Base-by-base conservation (phyloP, 2,888 invertebrate genomes). In the Phyllotreta striolata region DNA sequence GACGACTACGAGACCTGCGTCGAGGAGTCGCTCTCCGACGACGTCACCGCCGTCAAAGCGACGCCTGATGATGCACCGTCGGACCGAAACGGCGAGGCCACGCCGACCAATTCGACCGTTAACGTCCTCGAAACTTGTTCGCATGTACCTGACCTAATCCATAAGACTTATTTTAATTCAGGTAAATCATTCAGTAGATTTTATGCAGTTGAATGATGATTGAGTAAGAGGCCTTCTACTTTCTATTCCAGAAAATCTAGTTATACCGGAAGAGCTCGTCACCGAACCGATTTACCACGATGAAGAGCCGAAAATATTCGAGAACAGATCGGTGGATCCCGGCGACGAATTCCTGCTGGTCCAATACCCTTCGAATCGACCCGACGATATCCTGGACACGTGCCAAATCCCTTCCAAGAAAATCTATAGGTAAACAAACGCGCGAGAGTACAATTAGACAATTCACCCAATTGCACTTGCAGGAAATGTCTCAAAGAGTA, bases 1-100 rank as follows among this genome's bases (percentile, higher is more conserved):
- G 81, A 82, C 60, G 87, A 85, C 60, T 87, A 87, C 77, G 88
- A 87, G 79, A 87, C 88, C 3, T 87, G 87, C 77, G 78, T 87
- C 63, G 87, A 87, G 67, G 88, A 87, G 63, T 86, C 87, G 60
- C 83, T 86, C 46, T 81, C 84, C 41, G 80, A 80, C 10, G 80
- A 80, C 10, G 49, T 46, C 10, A 63, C 47, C n/a, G 14, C 68
- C 41, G 34, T 38, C 9, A 44, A 51, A 38, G 10, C 40, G n/a
- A 8, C 38, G 13, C 41, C 13, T 55, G 54, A 63, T 60, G 56
- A 61, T 44, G 55, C 44, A 24, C 64, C 67, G 63, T 67, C 71
- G 70, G 72, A 55, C 34, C 43, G 44, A 58, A 61, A 62, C 41
- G 55, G 57, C 55, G 68, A 64, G 56, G 56, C 51, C 43, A 79